Percentiles rank a stretch among this genome's conserved stretches.
Conservation (phyloP, 2,888 invertebrate genomes). For the Cerceris ruficornis region DNA sequence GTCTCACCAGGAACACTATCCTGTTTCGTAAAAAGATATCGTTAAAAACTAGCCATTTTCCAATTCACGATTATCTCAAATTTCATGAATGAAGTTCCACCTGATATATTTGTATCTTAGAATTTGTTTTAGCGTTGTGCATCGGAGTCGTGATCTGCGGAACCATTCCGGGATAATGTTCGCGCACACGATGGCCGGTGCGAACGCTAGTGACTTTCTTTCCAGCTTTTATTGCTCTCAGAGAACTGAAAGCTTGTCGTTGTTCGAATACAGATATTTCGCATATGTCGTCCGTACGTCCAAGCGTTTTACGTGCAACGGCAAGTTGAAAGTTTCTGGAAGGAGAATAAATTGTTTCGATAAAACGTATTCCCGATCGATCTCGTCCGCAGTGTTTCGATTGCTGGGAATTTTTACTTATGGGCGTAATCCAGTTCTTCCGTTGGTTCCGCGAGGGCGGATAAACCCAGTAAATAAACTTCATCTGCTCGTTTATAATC, state of each 20-base stretch:
- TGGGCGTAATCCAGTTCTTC: conserved; percentile 90
- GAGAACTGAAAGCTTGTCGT: conserved; percentile 89
- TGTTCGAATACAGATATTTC: conserved; percentile 87
- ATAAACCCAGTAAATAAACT: conserved; percentile 90
- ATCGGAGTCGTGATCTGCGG: conserved; percentile 82
- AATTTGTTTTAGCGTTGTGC: conserved; percentile 81
- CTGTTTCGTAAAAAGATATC: conserved; percentile 54
- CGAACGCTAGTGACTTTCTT: conserved; percentile 84
- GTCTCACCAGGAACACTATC: conserved; percentile 70
- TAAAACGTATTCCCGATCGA: not conserved
- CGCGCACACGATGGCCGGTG: conserved; percentile 84
- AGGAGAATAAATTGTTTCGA: conserved; percentile 1
- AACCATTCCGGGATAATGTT: conserved; percentile 83
- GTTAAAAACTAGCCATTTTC: not conserved
- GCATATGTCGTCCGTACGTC: conserved; percentile 83
- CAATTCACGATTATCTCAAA: not conserved
- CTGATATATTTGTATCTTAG: conserved; percentile 84
- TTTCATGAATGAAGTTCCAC: conserved; percentile 71
- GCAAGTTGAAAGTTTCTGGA: conserved; percentile 88
- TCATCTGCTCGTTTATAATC: conserved; percentile 93
- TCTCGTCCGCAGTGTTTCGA: not conserved
- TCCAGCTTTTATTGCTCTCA: conserved; percentile 86
- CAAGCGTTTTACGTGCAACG: conserved; percentile 87
- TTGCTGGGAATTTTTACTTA: conserved; percentile 82
- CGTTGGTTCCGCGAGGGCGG: conserved; percentile 90